These are phyloP conservation scores for Nebria salina DNA, from an alignment of 2,888 invertebrate genomes.

Conservation along the genomic window DNA sequence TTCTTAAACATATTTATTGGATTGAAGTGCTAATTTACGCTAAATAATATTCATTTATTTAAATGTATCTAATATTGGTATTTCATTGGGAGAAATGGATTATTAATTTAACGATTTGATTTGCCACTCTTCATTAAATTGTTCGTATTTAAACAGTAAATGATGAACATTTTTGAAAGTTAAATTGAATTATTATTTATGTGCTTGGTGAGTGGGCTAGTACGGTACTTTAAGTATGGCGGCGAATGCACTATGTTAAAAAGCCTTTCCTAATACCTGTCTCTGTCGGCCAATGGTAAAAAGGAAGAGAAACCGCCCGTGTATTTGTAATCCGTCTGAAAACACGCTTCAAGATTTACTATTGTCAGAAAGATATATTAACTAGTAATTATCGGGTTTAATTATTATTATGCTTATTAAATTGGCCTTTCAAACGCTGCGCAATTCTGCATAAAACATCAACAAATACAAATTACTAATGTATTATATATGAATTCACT, in stretches of 20 bases:
- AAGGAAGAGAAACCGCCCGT: conserved; percentile 32
- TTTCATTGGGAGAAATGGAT: no score
- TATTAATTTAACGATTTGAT: no score
- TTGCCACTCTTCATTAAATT: no score
- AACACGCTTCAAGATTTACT: conserved; percentile 45
- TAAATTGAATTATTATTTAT: not conserved
- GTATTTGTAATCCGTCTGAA: conserved; percentile 44
- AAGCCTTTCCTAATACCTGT: conserved; percentile 63
- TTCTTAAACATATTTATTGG: no score
- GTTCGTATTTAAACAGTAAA: not conserved
- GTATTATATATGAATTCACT: no score
- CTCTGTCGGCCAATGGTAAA: conserved; percentile 48
- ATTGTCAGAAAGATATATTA: conserved; percentile 45
- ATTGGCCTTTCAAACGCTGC: conserved; percentile 17
- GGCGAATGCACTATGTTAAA: conserved; percentile 52
- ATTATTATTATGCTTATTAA: conserved; percentile 45
- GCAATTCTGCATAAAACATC: not conserved
- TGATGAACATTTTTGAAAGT: not conserved
- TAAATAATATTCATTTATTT: no score
- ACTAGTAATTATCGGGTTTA: conserved; percentile 43
- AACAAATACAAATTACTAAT: no score
- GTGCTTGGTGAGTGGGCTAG: conserved; percentile 44
- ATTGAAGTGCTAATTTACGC: no score
- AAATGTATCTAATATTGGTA: no score
- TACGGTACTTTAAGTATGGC: conserved; percentile 52